Evolutionary conservation across 2,113 vertebrate genomes (phyloP).

Genomic region (Spea multiplicata): DNA sequence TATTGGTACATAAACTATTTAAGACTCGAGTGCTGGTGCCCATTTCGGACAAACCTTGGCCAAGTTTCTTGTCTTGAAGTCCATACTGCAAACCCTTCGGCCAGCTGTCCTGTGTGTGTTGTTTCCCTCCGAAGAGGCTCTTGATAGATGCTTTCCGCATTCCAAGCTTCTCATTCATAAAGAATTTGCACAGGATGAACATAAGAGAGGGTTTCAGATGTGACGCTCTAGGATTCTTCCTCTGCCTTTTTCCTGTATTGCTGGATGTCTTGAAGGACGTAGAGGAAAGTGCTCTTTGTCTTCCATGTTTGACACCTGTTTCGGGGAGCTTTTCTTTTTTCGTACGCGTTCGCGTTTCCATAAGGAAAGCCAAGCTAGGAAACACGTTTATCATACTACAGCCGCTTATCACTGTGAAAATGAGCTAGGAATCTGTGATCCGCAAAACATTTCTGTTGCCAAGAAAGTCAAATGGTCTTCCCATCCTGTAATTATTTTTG

Average conservation of each 20-base stretch:
- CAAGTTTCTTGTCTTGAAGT: background rate
- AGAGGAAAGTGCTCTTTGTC: conserved; percentile 26
- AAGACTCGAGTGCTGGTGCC: background rate
- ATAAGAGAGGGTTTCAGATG: conserved; percentile 21
- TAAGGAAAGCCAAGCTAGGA: background rate
- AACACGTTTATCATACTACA: background rate
- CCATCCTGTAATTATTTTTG: conserved; percentile 16
- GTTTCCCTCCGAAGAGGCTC: background rate
- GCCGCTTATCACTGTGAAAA: background rate
- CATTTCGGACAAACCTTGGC: background rate
- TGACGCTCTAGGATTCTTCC: conserved; percentile 21
- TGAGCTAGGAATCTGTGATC: conserved; percentile 1
- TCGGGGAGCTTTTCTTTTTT: background rate
- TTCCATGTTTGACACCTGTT: conserved; percentile 19
- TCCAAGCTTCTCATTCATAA: conserved; percentile 16
- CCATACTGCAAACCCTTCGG: background rate
- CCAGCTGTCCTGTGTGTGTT: conserved; percentile 8
- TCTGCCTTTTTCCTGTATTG: conserved; percentile 32
- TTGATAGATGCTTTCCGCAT: conserved; percentile 35
- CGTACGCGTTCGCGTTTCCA: background rate
- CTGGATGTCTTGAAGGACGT: conserved; percentile 24
- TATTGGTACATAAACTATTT: no score
- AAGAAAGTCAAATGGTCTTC: background rate
- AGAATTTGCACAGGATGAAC: conserved; percentile 39
- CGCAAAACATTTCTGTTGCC: conserved; percentile 1